Conservation (phyloP, 2,113 vertebrate species). For the Centropus unirufus region DNA sequence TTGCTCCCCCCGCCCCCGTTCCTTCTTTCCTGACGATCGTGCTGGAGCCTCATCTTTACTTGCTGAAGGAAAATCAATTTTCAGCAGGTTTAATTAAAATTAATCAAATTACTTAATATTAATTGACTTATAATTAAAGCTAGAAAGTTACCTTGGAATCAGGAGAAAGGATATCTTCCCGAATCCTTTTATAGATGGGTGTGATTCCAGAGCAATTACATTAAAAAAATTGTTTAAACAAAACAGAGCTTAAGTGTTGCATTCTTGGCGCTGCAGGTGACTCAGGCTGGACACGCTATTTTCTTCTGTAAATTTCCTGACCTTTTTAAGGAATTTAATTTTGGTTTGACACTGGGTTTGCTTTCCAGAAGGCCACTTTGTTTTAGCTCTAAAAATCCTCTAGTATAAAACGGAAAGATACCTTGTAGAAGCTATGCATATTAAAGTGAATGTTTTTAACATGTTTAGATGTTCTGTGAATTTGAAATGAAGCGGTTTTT, state of each 20-base stretch:
- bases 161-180: constrained; percentile 40
- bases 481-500: constrained; percentile 32
- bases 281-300: neutral
- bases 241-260: neutral
- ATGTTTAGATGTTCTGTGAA: constrained; percentile 1
- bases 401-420: constrained; percentile 21
- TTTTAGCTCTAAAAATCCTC: constrained; percentile 8
- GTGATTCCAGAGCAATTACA: constrained; percentile 54
- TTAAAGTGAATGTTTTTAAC: neutral
- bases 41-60: constrained; percentile 52
- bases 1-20: neutral
- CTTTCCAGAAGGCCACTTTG: constrained; percentile 39
- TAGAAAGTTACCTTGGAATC: constrained; percentile 77
- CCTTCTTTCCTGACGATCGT: neutral
- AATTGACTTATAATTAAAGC: constrained; percentile 79
- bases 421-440: constrained; percentile 11
- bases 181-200: constrained; percentile 30
- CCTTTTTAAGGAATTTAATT: constrained; percentile 3
- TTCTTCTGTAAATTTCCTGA: neutral
- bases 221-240: constrained; percentile 53
- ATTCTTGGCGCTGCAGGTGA: constrained; percentile 15
- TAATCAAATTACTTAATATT: constrained; percentile 77
- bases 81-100: constrained; percentile 78
- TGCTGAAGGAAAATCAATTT: constrained; percentile 74
- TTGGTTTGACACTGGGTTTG: constrained; percentile 1